A percentile compares a stretch with the other conserved stretches of the same genome.
phyloP scores from a whole-genome alignment of 1,140 invertebrate species.

The Drosophila quadrilineata region DNA sequence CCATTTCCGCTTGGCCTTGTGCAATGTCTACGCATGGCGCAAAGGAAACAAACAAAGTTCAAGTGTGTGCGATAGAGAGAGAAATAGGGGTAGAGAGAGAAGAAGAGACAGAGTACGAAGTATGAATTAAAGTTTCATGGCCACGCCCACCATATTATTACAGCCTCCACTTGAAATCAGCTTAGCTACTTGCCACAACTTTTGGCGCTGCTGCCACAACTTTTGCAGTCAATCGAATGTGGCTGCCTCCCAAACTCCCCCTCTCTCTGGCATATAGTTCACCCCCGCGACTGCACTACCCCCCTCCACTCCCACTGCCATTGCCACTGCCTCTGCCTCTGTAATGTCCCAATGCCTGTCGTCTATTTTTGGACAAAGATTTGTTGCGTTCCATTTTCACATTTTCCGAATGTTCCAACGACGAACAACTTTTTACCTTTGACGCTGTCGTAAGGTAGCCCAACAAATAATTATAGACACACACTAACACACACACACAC shows the following conservation, averaged over 20 bases:
- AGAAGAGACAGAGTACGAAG: no score
- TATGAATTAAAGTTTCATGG: no score
- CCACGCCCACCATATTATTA: neutral
- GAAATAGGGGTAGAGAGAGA: neutral
- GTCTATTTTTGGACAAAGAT: conserved; percentile 73
- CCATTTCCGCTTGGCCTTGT: conserved; percentile 61
- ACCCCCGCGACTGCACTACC: conserved; percentile 36
- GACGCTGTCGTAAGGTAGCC: conserved; percentile 67
- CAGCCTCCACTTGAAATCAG: conserved; percentile 19
- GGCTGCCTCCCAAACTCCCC: no score
- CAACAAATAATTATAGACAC: conserved; percentile 49
- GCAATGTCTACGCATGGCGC: conserved; percentile 36
- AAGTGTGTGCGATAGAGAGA: neutral
- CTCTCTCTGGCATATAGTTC: conserved; percentile 34
- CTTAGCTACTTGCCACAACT: conserved; percentile 39
- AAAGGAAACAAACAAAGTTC: no score
- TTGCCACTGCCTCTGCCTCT: neutral
- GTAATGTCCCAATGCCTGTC: conserved; percentile 52
- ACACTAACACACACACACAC: conserved; percentile 16
- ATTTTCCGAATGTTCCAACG: conserved; percentile 8
- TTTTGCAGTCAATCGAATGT: conserved; percentile 30
- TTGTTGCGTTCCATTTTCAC: conserved; percentile 73
- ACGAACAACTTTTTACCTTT: conserved; percentile 70
- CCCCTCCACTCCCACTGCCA: conserved; percentile 5
- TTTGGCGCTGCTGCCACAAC: conserved; percentile 14